Conservation (phyloP, 2,113 vertebrate species). For the Heloderma charlesbogerti region DNA sequence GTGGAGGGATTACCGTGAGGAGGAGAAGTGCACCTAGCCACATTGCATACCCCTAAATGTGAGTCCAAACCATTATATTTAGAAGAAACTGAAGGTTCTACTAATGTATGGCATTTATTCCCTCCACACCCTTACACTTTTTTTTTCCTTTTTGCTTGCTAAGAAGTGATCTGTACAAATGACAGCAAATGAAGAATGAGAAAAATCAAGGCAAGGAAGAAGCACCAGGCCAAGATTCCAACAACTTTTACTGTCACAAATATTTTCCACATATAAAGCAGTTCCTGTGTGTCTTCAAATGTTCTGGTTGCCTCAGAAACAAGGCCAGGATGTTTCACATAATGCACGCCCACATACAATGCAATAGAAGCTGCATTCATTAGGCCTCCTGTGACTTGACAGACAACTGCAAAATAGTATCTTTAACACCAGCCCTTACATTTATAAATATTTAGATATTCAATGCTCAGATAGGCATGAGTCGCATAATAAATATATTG, state of each 20-base stretch:
- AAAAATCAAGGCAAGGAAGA: conserved; percentile 62
- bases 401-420: not conserved
- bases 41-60: not conserved
- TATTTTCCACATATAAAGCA: conserved; percentile 52
- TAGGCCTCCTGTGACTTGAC: not conserved
- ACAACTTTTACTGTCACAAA: conserved; percentile 53
- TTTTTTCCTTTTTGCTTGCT: conserved; percentile 22
- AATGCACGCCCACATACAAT: conserved; percentile 30
- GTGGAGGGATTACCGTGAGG: not conserved
- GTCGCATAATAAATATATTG: not conserved
- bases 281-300: conserved; percentile 48
- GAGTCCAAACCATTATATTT: not conserved
- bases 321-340: conserved; percentile 58
- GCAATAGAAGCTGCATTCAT: conserved; percentile 25
- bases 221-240: conserved; percentile 52
- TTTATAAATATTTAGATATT: conserved; percentile 25
- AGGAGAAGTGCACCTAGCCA: not conserved
- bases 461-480: accelerated
- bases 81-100: not conserved
- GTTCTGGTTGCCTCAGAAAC: conserved; percentile 66
- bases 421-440: not conserved
- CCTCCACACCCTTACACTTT: no score
- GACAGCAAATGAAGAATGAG: conserved; percentile 58
- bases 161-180: conserved; percentile 51
- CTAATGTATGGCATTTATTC: not conserved